These are phyloP conservation scores for Hemaris fuciformis DNA, from an alignment of 2,888 invertebrate species.

Conservation along the genomic window DNA sequence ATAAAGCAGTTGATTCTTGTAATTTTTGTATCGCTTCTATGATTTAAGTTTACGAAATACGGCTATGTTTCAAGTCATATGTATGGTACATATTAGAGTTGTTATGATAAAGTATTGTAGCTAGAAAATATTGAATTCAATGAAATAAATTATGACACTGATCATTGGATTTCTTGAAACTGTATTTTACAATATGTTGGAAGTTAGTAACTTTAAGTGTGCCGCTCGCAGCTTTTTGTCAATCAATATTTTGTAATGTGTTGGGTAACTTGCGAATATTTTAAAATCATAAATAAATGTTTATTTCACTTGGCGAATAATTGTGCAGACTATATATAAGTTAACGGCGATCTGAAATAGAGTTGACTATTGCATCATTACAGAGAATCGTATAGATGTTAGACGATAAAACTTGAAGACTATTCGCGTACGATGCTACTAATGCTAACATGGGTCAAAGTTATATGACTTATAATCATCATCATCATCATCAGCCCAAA, in stretches of 20 bases:
- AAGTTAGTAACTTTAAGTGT: not conserved
- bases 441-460: not conserved
- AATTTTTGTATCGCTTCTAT: not conserved
- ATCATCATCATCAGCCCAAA: no score
- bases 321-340: not conserved
- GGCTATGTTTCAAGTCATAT: not conserved
- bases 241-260: not conserved
- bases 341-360: not conserved
- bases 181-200: not conserved
- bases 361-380: not conserved
- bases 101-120: no score
- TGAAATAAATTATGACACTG: not conserved
- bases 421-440: not conserved
- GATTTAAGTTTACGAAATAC: not conserved
- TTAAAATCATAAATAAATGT: not conserved
- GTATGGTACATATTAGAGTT: no score
- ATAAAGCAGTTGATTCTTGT: not conserved
- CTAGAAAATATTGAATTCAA: not conserved
- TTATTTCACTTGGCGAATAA: not conserved
- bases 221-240: not conserved
- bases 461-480: not conserved
- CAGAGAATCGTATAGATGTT: not conserved
- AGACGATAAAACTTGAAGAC: not conserved
- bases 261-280: not conserved
- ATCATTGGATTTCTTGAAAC: not conserved